phyloP scores from a whole-genome alignment of 2,113 vertebrate species.

The Cisticola juncidis region DNA sequence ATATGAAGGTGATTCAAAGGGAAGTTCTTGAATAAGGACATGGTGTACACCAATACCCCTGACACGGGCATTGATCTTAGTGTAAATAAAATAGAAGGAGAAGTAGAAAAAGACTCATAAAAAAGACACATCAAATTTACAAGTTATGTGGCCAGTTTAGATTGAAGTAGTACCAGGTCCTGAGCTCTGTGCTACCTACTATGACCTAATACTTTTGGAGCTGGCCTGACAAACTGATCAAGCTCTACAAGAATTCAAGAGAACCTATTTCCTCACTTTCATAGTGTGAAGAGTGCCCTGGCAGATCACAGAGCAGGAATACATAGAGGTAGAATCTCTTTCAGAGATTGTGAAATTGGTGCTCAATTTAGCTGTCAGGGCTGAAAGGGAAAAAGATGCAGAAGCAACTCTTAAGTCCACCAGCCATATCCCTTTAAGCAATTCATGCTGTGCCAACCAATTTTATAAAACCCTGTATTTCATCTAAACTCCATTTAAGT shows the following conservation, averaged over 20 bases:
- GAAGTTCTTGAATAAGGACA: neutral
- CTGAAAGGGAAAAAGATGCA: constrained; percentile 46
- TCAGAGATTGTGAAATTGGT: constrained; percentile 55
- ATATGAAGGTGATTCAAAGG: neutral
- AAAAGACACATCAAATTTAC: neutral
- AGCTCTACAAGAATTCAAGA: neutral
- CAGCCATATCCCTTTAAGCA: constrained; percentile 20
- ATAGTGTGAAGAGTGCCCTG: neutral
- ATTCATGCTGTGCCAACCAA: constrained; percentile 2
- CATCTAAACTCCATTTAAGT: constrained; percentile 38
- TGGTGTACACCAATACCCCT: neutral
- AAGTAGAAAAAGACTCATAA: neutral
- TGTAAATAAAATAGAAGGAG: neutral
- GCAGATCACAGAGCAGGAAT: constrained; percentile 41
- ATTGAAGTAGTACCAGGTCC: neutral
- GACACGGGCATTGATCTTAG: neutral
- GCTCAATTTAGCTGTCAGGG: constrained; percentile 59
- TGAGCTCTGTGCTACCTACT: neutral
- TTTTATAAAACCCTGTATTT: constrained; percentile 39
- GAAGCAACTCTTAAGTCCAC: constrained; percentile 42
- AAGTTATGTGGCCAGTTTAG: neutral
- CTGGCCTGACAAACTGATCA: neutral
- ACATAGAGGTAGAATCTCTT: constrained; percentile 42
- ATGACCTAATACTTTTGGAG: neutral
- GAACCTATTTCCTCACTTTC: constrained; percentile 29